These are phyloP conservation scores for Halichoerus grypus DNA, from an alignment of 2,113 vertebrate species.

Conservation along the genomic window DNA sequence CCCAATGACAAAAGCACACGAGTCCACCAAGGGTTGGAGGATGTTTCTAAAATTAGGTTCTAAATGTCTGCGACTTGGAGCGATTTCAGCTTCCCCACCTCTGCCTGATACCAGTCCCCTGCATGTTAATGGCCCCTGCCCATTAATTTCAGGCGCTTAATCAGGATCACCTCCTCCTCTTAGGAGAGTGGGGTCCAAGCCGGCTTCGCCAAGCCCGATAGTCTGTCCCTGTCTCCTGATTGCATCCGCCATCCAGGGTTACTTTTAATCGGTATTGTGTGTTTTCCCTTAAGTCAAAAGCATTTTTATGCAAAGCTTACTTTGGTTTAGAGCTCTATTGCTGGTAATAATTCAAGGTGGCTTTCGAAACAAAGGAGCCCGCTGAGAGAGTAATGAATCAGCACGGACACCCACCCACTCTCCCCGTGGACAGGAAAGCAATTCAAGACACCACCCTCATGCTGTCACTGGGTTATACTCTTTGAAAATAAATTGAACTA, in stretches of 20 bases:
- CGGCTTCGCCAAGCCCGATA: not conserved
- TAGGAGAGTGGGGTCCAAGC: not conserved
- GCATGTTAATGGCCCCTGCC: slow-evolving; percentile 61
- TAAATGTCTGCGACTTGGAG: slow-evolving; percentile 44
- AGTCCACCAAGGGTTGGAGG: slow-evolving; percentile 61
- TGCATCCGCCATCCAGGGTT: slow-evolving; percentile 52
- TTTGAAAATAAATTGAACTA: slow-evolving; percentile 83
- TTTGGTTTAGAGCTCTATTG: slow-evolving; percentile 74
- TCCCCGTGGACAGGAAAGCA: slow-evolving; percentile 72
- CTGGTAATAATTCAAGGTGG: slow-evolving; percentile 83
- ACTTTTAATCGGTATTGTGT: slow-evolving; percentile 68
- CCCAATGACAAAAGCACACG: slow-evolving; percentile 76
- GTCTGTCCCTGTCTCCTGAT: not conserved
- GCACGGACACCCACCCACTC: slow-evolving; percentile 80
- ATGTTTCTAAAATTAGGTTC: slow-evolving; percentile 85
- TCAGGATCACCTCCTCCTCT: not conserved
- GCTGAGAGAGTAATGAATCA: slow-evolving; percentile 87
- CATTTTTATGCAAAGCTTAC: slow-evolving; percentile 78
- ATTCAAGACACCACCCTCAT: slow-evolving; percentile 72
- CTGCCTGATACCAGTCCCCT: slow-evolving; percentile 66
- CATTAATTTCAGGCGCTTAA: slow-evolving; percentile 77
- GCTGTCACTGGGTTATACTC: slow-evolving; percentile 62
- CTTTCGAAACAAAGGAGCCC: slow-evolving; percentile 82
- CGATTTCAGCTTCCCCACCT: slow-evolving; percentile 68
- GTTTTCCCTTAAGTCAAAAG: slow-evolving; percentile 61